Base-by-base conservation (phyloP, 2,888 invertebrate species). In the Atethmia centrago region DNA sequence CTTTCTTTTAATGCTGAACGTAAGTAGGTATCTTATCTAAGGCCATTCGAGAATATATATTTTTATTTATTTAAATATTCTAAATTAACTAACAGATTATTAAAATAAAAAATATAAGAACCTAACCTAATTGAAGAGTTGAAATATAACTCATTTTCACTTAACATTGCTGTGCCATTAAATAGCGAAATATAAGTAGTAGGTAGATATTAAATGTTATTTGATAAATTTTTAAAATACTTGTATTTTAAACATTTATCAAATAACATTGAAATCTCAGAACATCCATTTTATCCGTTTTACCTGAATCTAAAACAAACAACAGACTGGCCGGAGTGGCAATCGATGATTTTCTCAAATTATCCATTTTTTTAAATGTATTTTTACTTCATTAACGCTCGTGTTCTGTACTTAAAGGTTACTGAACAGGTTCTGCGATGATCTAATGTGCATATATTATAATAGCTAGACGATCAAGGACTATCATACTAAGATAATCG, bases 401-500 rank as follows among this genome's bases (percentile, higher is more conserved):
- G 84, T 82, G 71, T 80, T 84, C 53, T 79, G 83, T 89, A 88
- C 88, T 89, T 88, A 89, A 89, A 91, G 89, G 89, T 90, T 90
- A 91, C 88, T 88, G 89, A 87, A 94, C 94, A 91, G 92, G 94
- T 94, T 94, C 88, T 89, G 79, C 77, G 94, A 94, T 95, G 95
- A 95, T 93, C 94, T 95, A 94, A 95, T 89, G 80, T 92, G 93
- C 92, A 93, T 94, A 92, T 89, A 94, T 94, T 94, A 92, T 53
- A 64, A 92, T 53, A 64, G 85, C 84, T 86, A 87, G 85, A 71
- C 61, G 63, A 82, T 70, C 93, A 93, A 93, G 93, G 92, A 92
- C 89, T 81, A 78, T 80, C 67, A 77, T 69, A 71, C 45, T 55
- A 77, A 77, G 67, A 79, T 62, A 77, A 79, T 74, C 69, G 40